Base-by-base conservation (phyloP, 2,113 vertebrate species). In the Balaeniceps rex region DNA sequence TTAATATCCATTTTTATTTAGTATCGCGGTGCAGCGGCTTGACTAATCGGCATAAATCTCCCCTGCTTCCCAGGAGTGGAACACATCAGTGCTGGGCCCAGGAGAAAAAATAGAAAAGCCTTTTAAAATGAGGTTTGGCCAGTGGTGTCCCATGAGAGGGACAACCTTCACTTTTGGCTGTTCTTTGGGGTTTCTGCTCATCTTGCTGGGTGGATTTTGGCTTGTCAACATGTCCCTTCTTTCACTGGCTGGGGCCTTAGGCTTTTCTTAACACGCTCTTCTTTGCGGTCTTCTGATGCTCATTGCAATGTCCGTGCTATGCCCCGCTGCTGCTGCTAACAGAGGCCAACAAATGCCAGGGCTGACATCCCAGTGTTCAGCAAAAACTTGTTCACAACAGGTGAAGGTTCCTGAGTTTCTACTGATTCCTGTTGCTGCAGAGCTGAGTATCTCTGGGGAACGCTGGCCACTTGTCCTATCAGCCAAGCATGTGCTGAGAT, bases 1-100 rank as follows among this genome's bases (percentile, higher is more conserved):
- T 93, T 76, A 78, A 80, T 65, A 94, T 46, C 94, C 93, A 14
- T 88, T 94, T 97, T 94, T 93, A 94, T 93, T 61, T 65, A 21
- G 79, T 34, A 92, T 55, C 12, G 1, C 2, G 13, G 70, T 47
- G 57, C 82, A 61, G 51, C 63, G 91, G 72, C 86, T 94, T 80
- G 74, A 78, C 78, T 90, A 76, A 87, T 40, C 3, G 33, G 8
- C 88, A 95, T 91, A 81, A 95, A 96, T 76, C 86, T 65, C 36
- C 61, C 70, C 70, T 31, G 77, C 77, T 96, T 96, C 95, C 95
- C 97, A 95, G 80, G 94, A 55, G 92, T 5, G 38, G 83, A 76
- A 60, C 46, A 12, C 42, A 7, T 90, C 75, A 87, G 44, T 0
- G 0, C 51, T 26, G 6, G 57, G 24, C 36, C 24, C 4, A 5